phyloP scores from a whole-genome alignment of 2,797 vertebrate species.

The Myotis vivesi region DNA sequence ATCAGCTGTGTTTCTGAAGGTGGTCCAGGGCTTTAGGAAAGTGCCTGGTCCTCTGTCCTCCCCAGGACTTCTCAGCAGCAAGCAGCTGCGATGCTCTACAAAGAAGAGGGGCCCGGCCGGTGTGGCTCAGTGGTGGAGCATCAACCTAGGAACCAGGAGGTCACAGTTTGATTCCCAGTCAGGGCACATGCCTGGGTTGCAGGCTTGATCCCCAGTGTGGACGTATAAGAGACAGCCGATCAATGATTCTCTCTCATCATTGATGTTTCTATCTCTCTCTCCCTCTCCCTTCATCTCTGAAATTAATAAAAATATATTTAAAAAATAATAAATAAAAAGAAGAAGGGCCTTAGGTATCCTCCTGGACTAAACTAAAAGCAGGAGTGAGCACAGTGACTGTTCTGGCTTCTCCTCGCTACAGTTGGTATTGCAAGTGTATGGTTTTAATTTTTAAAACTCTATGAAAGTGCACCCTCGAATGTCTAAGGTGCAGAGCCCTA shows the following conservation, averaged over 20 bases:
- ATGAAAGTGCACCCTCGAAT: background rate
- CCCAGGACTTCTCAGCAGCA: background rate
- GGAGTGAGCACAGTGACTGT: background rate
- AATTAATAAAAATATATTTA: too few relatives aligned
- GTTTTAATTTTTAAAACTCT: slow-evolving; percentile 59
- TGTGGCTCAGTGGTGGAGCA: too few relatives aligned
- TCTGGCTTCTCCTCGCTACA: slow-evolving; percentile 46
- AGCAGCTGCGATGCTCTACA: background rate
- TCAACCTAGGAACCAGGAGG: too few relatives aligned
- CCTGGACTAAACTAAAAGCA: slow-evolving; percentile 36
- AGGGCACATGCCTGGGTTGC: too few relatives aligned
- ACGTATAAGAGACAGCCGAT: too few relatives aligned
- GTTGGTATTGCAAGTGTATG: background rate
- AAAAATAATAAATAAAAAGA: too few relatives aligned
- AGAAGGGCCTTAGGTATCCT: background rate
- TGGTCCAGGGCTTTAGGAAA: background rate
- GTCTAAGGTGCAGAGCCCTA: background rate
- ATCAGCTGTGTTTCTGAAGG: background rate
- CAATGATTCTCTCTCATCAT: too few relatives aligned
- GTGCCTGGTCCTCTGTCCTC: too few relatives aligned
- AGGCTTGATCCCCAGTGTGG: too few relatives aligned
- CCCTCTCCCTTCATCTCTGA: too few relatives aligned
- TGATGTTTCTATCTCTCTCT: too few relatives aligned
- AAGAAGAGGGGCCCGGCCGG: background rate
- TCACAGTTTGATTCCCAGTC: too few relatives aligned